Evolutionary conservation across 53 echinoderm and acorn worm genomes (phyloP), one percentile per base, ranked within the genome.

Genomic region (Crossaster papposus): DNA sequence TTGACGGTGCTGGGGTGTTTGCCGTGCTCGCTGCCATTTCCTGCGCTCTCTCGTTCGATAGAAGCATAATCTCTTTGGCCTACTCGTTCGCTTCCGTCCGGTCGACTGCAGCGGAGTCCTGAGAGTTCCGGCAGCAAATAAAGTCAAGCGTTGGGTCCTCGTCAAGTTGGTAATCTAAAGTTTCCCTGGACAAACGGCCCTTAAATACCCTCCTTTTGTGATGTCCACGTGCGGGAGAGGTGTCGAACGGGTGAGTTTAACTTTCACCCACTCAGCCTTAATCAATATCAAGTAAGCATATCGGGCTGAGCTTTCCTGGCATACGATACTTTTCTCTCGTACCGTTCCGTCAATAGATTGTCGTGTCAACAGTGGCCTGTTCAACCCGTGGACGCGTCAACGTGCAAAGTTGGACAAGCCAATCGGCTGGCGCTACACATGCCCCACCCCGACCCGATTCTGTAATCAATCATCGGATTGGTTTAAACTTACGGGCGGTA

Each of bases 121-220:
- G 87, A 87, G 30, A 63, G 75, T 87, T 87, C 87, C 87, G 87
- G 87, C 87, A 76, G 87, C 87, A 87, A 87, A 87, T 87, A 87
- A 75, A 77, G 85, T 85, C 85, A 72, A 85, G 85, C 85, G 85
- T 15, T 85, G 73, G 65, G 54, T 44, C 72, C 85, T 85, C 85
- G 72, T 85, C 85, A 35, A n/a, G 87, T 87, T 87, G 62, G 35
- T 72, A 58, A 77, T 87, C 87, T 75, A 72, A 73, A 73, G 34
- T 87, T 87, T 30, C 87, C 36, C 63, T 77, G 76, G 58, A 87
- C 87, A 35, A 76, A 20, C 23, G 87, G 14, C 36, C 35, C 77
- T 87, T 76, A 87, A 87, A 76, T 76, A 76, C 77, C 77, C 62
- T 36, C 77, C 77, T 76, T 58, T 87, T 76, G 76, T 76, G 76